phyloP scores from a whole-genome alignment of 2,113 vertebrate species.

The Plecotus auritus region DNA sequence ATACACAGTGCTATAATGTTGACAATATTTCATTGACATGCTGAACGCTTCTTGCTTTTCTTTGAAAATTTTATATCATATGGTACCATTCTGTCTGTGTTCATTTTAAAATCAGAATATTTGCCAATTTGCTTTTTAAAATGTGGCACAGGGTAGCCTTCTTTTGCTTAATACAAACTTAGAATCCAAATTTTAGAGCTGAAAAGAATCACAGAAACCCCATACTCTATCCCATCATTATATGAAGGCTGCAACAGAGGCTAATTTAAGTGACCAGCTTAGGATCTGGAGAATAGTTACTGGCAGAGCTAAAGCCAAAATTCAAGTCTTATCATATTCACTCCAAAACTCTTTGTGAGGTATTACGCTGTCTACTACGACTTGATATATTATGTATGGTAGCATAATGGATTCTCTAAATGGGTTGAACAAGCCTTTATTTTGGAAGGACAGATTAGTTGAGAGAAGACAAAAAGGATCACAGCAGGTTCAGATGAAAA shows the following conservation, averaged over 20 bases:
- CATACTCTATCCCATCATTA: not conserved
- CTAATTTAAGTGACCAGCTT: not conserved
- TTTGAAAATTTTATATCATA: not conserved
- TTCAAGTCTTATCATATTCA: not conserved
- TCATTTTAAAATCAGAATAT: not conserved
- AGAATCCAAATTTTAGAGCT: not conserved
- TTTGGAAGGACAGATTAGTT: slow-evolving; percentile 29
- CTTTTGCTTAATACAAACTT: not conserved
- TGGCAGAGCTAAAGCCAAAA: not conserved
- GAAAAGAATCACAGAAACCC: not conserved
- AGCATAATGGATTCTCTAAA: slow-evolving; percentile 46
- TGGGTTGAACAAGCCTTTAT: slow-evolving; percentile 51
- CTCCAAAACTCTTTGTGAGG: not conserved
- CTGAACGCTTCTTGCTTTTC: not conserved
- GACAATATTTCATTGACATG: not conserved
- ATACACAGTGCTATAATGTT: not conserved
- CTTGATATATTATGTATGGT: slow-evolving; percentile 32
- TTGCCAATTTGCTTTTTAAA: not conserved
- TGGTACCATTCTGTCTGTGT: not conserved
- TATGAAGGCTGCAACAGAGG: not conserved
- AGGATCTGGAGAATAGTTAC: not conserved
- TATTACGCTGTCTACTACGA: slow-evolving; percentile 36
- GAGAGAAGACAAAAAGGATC: slow-evolving; percentile 57
- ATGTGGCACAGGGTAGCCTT: not conserved
- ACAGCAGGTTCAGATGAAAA: slow-evolving; percentile 58